These are phyloP conservation scores for Akabosia matsudoensis DNA, from an alignment of 1,140 invertebrate species.

Conservation along the genomic window DNA sequence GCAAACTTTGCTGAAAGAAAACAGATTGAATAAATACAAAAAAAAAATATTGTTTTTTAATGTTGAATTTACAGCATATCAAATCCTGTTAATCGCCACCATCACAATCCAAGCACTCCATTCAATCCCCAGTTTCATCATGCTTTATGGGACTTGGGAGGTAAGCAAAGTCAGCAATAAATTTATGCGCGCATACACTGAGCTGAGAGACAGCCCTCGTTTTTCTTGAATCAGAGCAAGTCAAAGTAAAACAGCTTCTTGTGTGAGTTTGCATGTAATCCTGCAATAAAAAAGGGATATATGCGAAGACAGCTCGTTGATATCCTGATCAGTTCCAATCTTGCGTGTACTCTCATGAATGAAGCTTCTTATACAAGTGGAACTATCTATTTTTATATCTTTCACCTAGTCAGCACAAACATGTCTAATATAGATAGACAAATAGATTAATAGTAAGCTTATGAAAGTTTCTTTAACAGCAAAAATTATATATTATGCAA, in stretches of 20 bases:
- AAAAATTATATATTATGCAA: neutral
- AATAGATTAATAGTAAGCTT: neutral
- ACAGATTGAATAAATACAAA: neutral
- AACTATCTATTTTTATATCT: no score
- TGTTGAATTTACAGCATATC: constrained; percentile 38
- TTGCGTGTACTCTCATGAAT: neutral
- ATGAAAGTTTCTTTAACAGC: neutral
- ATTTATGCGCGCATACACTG: no score
- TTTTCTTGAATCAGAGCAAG: no score
- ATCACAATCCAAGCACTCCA: constrained; percentile 37
- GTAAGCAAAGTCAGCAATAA: constrained; percentile 31
- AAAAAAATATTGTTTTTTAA: constrained; percentile 25
- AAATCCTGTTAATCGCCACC: constrained; percentile 40
- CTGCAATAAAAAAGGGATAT: neutral
- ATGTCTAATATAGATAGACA: no score
- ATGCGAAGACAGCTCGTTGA: neutral
- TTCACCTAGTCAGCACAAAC: no score
- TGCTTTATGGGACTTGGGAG: constrained; percentile 46
- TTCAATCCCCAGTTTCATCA: constrained; percentile 44
- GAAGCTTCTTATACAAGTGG: neutral
- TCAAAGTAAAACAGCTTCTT: no score
- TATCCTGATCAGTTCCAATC: neutral
- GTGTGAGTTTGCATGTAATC: no score
- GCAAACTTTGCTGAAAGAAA: neutral
- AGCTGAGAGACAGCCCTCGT: no score